Base-by-base conservation (phyloP, 2,113 vertebrate genomes). In the Platichthys stellatus region DNA sequence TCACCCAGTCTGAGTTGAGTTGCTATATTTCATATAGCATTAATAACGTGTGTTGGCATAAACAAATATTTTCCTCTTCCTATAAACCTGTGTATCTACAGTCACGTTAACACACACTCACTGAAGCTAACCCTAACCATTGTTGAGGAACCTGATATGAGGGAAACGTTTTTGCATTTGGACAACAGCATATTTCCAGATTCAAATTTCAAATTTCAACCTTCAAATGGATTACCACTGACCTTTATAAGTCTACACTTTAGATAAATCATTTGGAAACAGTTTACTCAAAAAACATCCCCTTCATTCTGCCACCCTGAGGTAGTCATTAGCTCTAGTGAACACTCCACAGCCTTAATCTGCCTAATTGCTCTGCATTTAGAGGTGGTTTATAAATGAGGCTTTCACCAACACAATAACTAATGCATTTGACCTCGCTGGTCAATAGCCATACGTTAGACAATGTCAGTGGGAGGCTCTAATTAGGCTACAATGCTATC, bases 361-460 rank as follows among this genome's bases (percentile, higher is more conserved):
- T 82, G 58, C 68, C 65, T 87, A 88, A 89, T 87, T 86, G 86
- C 76, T 82, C 63, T 73, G 72, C 63, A 47, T 78, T 88, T 78
- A 84, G 79, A 86, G 76, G 73, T 78, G 75, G 82, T 78, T 83
- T 89, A 90, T 84, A 90, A 88, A 88, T 85, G 72, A 82, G 75
- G 69, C 70, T 38, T 83, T 80, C 62, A 66, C 74, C 63, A 61
- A 86, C 68, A 85, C 82, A 86, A 87, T 88, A 89, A 86, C 78
- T 90, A 91, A 93, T 92, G 85, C 65, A 74, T 91, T 86, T 93
- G 89, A 92, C 88, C 83, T 62, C 31, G 12, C 57, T 87, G 83
- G 85, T 92, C 92, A 91, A 93, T 88, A 90, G 72, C 78, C 81
- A 86, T 92, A 90, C 61, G 54, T 92, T 92, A 92, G 72, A 78